phyloP scores from a whole-genome alignment of 2,888 invertebrate species.

The Dicyrtomina minuta region DNA sequence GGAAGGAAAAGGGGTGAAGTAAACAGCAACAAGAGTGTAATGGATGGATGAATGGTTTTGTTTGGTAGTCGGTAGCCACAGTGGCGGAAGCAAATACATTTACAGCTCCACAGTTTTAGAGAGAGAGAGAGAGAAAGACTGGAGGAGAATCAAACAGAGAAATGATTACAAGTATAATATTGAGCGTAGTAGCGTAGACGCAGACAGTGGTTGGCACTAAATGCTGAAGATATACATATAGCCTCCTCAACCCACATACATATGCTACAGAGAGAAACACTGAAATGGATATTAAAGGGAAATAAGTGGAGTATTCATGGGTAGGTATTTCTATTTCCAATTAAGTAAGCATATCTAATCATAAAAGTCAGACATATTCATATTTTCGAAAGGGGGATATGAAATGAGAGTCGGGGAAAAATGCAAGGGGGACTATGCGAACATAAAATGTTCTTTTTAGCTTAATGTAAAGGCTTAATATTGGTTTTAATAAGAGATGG shows the following conservation, averaged over 20 bases:
- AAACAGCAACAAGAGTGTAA: conserved; percentile 34
- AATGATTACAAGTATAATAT: no score
- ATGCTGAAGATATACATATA: no score
- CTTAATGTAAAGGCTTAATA: conserved; percentile 39
- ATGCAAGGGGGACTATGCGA: conserved; percentile 23
- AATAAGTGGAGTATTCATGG: neutral
- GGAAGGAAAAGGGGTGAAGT: conserved; percentile 27
- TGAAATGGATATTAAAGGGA: conserved; percentile 15
- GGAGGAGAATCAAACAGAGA: neutral
- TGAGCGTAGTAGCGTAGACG: no score
- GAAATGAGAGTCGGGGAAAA: conserved; percentile 14
- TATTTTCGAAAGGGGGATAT: conserved; percentile 19
- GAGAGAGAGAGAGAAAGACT: neutral
- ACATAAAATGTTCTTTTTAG: conserved; percentile 41
- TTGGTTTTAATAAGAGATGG: conserved; percentile 43
- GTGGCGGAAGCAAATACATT: conserved; percentile 1
- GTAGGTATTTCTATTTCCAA: conserved; percentile 49
- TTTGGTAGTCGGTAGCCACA: neutral
- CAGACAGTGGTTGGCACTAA: no score
- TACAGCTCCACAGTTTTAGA: neutral
- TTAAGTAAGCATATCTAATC: conserved; percentile 44
- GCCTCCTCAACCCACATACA: no score
- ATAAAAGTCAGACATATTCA: conserved; percentile 43
- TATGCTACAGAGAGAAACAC: conserved; percentile 24
- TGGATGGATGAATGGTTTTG: conserved; percentile 21